A percentile compares a stretch with the other conserved stretches of the same genome.
Evolutionary conservation across 2,113 vertebrate genomes (phyloP).

Genomic region (Sisor rabdophorus): DNA sequence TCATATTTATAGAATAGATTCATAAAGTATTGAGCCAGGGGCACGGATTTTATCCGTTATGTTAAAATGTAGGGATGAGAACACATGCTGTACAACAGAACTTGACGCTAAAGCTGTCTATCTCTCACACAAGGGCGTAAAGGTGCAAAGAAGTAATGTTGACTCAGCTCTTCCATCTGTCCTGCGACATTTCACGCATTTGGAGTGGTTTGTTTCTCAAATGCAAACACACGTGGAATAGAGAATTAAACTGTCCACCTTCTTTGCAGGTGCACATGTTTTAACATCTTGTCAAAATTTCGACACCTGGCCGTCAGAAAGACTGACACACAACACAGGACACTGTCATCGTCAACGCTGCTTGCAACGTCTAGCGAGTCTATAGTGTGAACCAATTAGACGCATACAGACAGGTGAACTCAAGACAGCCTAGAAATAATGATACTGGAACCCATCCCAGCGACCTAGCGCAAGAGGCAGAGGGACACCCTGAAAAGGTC

Average conservation of each 20-base stretch:
- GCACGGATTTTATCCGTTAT: constrained; percentile 28
- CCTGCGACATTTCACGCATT: not conserved
- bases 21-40: constrained; percentile 6
- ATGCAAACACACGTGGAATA: constrained; percentile 14
- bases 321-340: constrained; percentile 7
- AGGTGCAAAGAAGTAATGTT: not conserved
- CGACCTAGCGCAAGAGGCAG: too few relatives aligned
- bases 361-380: constrained; percentile 5
- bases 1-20: too few relatives aligned
- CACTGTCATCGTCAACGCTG: not conserved
- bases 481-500: too few relatives aligned
- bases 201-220: constrained; percentile 26
- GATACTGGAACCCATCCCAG: too few relatives aligned
- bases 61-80: constrained; percentile 10
- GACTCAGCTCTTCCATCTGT: constrained; percentile 27
- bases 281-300: constrained; percentile 20
- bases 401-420: constrained; percentile 14
- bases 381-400: constrained; percentile 9
- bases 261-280: not conserved
- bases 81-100: constrained; percentile 22
- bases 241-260: constrained; percentile 20
- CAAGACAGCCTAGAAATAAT: not conserved
- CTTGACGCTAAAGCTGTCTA: constrained; percentile 32
- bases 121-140: constrained; percentile 19
- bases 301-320: constrained; percentile 8